Evolutionary conservation across 2,888 invertebrate species (phyloP).

Genomic region (Tiphia femorata): DNA sequence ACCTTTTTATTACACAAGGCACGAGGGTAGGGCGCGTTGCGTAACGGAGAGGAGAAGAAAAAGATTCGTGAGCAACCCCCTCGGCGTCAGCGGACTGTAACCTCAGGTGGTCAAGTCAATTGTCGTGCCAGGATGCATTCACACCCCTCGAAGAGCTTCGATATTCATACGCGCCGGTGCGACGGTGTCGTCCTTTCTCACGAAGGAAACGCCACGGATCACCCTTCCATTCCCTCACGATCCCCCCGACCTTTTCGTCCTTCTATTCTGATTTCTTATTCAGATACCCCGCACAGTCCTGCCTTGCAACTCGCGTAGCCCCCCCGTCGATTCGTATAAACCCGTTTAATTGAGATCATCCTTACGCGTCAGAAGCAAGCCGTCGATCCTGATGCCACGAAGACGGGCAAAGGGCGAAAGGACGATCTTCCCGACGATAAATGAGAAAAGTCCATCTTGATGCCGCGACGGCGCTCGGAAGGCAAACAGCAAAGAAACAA

Average conservation of each 20-base stretch:
- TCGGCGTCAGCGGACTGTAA: constrained; percentile 28
- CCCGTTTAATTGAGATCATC: constrained; percentile 65
- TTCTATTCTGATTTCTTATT: constrained; percentile 54
- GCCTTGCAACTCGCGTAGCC: constrained; percentile 44
- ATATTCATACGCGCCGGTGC: constrained; percentile 43
- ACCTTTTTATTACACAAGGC: constrained; percentile 10
- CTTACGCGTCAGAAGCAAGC: constrained; percentile 49
- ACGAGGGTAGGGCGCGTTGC: too few relatives aligned
- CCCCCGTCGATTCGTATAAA: constrained; percentile 61
- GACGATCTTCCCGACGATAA: not conserved
- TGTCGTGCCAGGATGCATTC: constrained; percentile 41
- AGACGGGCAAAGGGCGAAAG: constrained; percentile 22
- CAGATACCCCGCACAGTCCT: constrained; percentile 48
- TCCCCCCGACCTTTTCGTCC: constrained; percentile 10
- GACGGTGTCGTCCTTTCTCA: constrained; percentile 1
- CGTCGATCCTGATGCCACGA: too few relatives aligned
- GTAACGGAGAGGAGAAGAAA: constrained; percentile 16
- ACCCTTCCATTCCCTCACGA: constrained; percentile 32
- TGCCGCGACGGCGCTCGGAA: not conserved
- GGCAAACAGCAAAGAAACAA: not conserved
- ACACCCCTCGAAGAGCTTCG: constrained; percentile 38
- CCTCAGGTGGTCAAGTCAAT: constrained; percentile 54
- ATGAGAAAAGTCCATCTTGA: constrained; percentile 6
- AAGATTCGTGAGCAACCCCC: constrained; percentile 35
- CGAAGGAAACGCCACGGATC: constrained; percentile 18